phyloP scores from a whole-genome alignment of 1,140 invertebrate species.

The Brachystomella parvula region DNA sequence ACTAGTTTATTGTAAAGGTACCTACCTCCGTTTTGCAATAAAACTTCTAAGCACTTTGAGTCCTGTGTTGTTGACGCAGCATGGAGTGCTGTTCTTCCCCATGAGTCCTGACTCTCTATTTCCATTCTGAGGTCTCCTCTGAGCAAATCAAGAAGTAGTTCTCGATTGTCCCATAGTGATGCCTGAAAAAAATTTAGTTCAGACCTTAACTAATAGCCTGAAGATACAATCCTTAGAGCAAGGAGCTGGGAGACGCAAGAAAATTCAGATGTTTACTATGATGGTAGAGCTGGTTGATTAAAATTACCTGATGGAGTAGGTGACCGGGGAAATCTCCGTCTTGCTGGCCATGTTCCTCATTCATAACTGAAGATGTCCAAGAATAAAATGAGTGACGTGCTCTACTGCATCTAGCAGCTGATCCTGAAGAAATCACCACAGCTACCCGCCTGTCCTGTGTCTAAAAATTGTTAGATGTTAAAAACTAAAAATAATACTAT shows the following conservation, averaged over 20 bases:
- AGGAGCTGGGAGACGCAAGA: neutral
- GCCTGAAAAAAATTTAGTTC: constrained; percentile 50
- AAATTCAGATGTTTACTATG: neutral
- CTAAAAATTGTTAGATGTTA: too few relatives aligned
- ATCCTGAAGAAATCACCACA: too few relatives aligned
- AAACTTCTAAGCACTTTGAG: constrained; percentile 65
- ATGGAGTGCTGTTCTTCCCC: constrained; percentile 71
- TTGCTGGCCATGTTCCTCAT: constrained; percentile 40
- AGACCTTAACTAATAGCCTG: neutral
- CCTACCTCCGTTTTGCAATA: constrained; percentile 60
- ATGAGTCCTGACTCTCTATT: constrained; percentile 66
- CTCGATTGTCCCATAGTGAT: constrained; percentile 82
- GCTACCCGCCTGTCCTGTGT: too few relatives aligned
- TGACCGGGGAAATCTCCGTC: constrained; percentile 72
- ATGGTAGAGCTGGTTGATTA: constrained; percentile 7
- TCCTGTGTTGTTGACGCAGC: constrained; percentile 72
- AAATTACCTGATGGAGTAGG: constrained; percentile 61
- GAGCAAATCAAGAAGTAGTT: constrained; percentile 72
- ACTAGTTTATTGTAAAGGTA: constrained; percentile 7
- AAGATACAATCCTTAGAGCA: neutral
- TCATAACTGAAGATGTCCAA: too few relatives aligned
- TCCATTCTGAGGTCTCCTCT: constrained; percentile 59
- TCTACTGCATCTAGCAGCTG: too few relatives aligned
- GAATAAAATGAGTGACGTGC: too few relatives aligned
- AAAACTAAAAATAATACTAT: too few relatives aligned